Base-by-base conservation (phyloP, 2,113 vertebrate genomes). In the Pseudolaguvia tuberculata region DNA sequence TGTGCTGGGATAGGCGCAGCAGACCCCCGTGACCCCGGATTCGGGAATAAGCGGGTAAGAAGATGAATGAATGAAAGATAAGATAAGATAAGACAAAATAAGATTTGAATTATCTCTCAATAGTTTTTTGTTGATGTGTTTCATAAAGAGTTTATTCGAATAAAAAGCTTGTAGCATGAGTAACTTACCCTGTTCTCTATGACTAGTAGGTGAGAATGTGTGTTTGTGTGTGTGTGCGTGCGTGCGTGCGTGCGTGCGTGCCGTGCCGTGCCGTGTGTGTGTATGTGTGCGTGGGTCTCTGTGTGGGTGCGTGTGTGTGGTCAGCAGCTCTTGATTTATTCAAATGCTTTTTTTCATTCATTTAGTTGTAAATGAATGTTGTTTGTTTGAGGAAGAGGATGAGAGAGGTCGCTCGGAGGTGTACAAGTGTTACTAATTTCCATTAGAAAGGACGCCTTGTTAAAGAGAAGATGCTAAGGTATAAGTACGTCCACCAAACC, bases 371-470 rank as follows among this genome's bases (percentile, higher is more conserved):
- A 67, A 75, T 58, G 31, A 70, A 45, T 35, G 62, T 68, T 67
- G 21, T 47, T 17, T 45, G 73, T 56, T 17, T 21, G 21, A 35
- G 39, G 13, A 4, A 25, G 53, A 56, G 9, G 53, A 56, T 5
- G 23, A 75, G 27, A 48, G 45, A 62, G 78, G 61, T 53, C 35
- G 13, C 52, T 53, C 48, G 4, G 67, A 76, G 72, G 69, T 80
- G 58, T 62, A 74, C 75, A 78, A 83, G 80, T 78, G 39, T 11
- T 6, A 57, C 76, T 86, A 45, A 85, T 89, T 85, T 84, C 63
- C 87, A 88, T 89, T 25, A 84, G 74, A 89, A 90, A 85, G 76
- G 71, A 69, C 51, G 25, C 62, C 21, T 74, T 77, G 79, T 79
- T 80, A 73, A 77, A 73, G 57, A 65, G 29, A 42, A 65, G 59